Evolutionary conservation across 2,888 invertebrate species (phyloP).

Genomic region (Matsumyia berberina): DNA sequence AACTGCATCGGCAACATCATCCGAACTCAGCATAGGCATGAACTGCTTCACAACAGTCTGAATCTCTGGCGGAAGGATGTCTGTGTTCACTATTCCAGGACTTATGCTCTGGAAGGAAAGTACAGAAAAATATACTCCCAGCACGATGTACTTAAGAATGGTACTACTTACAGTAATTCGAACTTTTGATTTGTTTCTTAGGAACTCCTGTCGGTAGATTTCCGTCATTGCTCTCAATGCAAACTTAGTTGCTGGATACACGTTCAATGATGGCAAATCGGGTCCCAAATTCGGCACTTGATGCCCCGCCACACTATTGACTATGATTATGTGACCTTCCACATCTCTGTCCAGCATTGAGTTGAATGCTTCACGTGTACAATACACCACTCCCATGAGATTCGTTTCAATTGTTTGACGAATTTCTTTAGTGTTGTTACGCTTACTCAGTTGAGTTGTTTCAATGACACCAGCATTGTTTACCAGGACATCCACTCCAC

Average conservation of each 20-base stretch:
- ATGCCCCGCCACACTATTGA: constrained; percentile 84
- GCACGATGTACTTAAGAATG: too few relatives aligned
- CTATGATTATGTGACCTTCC: constrained; percentile 85
- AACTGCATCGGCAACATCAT: constrained; percentile 82
- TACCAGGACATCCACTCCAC: constrained; percentile 86
- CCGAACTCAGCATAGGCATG: constrained; percentile 80
- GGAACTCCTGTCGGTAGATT: constrained; percentile 83
- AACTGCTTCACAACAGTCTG: constrained; percentile 79
- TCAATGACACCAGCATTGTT: constrained; percentile 86
- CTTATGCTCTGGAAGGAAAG: constrained; percentile 80
- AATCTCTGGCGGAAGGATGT: constrained; percentile 81
- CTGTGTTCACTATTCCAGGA: constrained; percentile 82
- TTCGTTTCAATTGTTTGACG: constrained; percentile 85
- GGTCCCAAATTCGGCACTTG: constrained; percentile 82
- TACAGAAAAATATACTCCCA: not conserved
- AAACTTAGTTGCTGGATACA: constrained; percentile 84
- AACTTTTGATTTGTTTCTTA: constrained; percentile 81
- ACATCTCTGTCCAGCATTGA: constrained; percentile 84
- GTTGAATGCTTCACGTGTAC: constrained; percentile 85
- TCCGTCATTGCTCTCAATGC: constrained; percentile 84
- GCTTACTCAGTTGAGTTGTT: constrained; percentile 79
- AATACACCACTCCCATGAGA: constrained; percentile 84
- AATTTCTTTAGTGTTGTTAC: constrained; percentile 79
- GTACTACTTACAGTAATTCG: constrained; percentile 81
- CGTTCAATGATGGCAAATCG: constrained; percentile 82